Percentiles rank a stretch among this genome's conserved stretches.
phyloP scores from a whole-genome alignment of 2,797 vertebrate genomes.

The Numenius phaeopus region DNA sequence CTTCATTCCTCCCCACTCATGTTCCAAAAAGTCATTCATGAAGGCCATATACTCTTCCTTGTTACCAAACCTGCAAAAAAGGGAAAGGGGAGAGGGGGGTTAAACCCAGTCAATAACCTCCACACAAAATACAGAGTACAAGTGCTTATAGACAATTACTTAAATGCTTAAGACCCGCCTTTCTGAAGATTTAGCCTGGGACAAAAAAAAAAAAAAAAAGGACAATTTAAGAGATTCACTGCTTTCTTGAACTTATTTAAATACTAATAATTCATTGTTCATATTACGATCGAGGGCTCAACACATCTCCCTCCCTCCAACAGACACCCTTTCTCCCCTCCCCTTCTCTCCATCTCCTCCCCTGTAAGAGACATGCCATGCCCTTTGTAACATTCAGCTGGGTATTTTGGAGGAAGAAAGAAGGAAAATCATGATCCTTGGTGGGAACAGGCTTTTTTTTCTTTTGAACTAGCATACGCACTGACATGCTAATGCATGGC shows the following conservation, averaged over 20 bases:
- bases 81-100: neutral
- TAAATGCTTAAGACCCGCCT: neutral
- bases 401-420: neutral
- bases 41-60: conserved; percentile 99
- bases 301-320: neutral
- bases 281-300: neutral
- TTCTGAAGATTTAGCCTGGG: neutral
- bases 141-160: neutral
- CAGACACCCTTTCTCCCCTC: neutral
- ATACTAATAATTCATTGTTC: neutral
- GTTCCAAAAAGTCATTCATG: conserved; percentile 98
- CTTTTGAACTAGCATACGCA: neutral
- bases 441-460: neutral
- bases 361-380: neutral
- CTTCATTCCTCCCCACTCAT: conserved; percentile 97
- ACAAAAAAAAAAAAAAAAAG: neutral
- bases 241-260: neutral
- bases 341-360: neutral
- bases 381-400: neutral
- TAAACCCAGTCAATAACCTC: neutral
- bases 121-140: neutral
- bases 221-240: neutral
- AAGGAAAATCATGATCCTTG: neutral
- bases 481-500: neutral
- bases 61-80: conserved; percentile 89